Base-by-base conservation (phyloP, 2,888 invertebrate genomes). In the Lasioglossum figueresi region DNA sequence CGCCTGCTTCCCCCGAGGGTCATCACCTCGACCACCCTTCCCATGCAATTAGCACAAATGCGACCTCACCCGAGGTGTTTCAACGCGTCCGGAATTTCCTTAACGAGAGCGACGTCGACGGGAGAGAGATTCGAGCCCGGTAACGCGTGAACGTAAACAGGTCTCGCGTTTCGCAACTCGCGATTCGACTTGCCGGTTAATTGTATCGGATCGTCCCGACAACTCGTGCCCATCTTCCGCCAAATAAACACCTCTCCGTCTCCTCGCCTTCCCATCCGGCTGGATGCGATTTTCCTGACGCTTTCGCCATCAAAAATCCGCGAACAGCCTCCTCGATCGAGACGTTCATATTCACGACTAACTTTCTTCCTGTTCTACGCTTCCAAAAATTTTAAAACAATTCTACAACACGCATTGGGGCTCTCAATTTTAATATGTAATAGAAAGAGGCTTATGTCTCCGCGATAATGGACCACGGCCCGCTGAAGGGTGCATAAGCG, bases 1-100 rank as follows among this genome's bases (percentile, higher is more conserved):
- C 52, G 70, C 74, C 76, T 56, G 66, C 40, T 56, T 74, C 59
- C 34, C 71, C 79, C 74, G 34, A 66, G 72, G 80, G 81, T 84
- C 78, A 85, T 73, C 37, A 77, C 70, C 56, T 71, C 68, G 79
- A 63, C 68, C 72, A 76, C 59, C 83, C 79, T 79, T 83, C 31
- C 63, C 56, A 27, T 68, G 79, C 76, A 87, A 83, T 87, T 88
- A 84, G 72, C 74, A 79, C 82, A 80, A 86, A 85, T 76, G 71
- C 84, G 85, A 86, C 71, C 71, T 72, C 79, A 70, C 74, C 83
- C 31, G 73, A 45, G 72, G 70, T 48, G 71, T 68, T 80, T 45
- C 34, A 63, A 70, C 59, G 34, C 68, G 34, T 66, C 40, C 40
- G 59, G 63, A 76, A 71, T 78, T 84, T 86, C 79, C 75, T 80